Conservation (phyloP, 2,797 vertebrate genomes). For the Limosa lapponica region DNA sequence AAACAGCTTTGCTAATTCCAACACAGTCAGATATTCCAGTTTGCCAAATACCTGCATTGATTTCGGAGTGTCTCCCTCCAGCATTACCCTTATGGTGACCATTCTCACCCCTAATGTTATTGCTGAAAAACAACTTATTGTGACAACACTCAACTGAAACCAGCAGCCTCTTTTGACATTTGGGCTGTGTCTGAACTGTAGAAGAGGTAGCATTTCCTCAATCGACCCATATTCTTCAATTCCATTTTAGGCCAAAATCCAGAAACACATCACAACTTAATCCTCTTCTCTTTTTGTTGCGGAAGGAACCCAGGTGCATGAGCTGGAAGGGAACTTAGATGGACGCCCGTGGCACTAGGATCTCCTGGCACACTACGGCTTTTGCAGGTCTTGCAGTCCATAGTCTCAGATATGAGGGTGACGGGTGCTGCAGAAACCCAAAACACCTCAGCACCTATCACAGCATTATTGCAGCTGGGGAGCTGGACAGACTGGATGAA, state of each 20-base stretch:
- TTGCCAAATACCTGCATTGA: not conserved
- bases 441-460: not conserved
- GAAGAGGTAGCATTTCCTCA: not conserved
- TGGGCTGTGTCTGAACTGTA: not conserved
- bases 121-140: not conserved
- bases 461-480: accelerated
- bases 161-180: not conserved
- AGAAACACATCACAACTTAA: not conserved
- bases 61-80: not conserved
- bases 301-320: not conserved
- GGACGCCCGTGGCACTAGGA: not conserved
- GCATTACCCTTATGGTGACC: not conserved
- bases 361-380: not conserved
- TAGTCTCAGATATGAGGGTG: accelerated
- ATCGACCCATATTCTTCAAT: not conserved
- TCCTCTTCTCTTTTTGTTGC: not conserved
- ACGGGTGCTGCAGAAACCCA: not conserved
- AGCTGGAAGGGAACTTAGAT: not conserved
- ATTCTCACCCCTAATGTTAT: not conserved
- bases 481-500: not conserved
- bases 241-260: not conserved
- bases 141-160: not conserved
- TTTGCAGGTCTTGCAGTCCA: not conserved
- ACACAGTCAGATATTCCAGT: not conserved
- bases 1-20: constrained; percentile 29